These are phyloP conservation scores for Silurus glanis DNA, from an alignment of 2,113 vertebrate genomes.

Conservation along the genomic window DNA sequence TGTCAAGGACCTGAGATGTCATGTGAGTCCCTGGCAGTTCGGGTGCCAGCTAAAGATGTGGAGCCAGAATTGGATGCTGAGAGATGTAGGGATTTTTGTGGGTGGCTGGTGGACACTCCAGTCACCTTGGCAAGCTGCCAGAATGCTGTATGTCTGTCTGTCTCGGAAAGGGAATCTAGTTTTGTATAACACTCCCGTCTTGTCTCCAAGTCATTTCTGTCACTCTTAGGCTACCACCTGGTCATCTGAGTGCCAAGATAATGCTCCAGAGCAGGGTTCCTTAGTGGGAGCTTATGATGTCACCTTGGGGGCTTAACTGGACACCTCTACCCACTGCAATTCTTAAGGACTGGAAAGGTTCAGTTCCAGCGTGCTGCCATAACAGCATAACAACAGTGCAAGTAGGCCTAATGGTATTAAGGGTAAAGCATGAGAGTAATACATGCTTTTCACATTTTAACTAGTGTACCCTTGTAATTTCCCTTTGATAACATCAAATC, in stretches of 20 bases:
- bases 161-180: slow-evolving; percentile 55
- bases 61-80: slow-evolving; percentile 36
- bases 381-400: neutral
- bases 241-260: slow-evolving; percentile 27
- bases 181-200: slow-evolving; percentile 47
- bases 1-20: slow-evolving; percentile 67
- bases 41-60: slow-evolving; percentile 61
- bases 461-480: slow-evolving; percentile 34
- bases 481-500: slow-evolving; percentile 42
- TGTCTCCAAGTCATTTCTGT: slow-evolving; percentile 40
- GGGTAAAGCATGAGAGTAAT: neutral
- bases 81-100: slow-evolving; percentile 37
- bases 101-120: slow-evolving; percentile 52
- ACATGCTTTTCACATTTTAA: slow-evolving; percentile 12
- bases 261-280: slow-evolving; percentile 45
- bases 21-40: slow-evolving; percentile 71
- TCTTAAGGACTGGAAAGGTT: neutral
- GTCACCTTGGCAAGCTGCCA: slow-evolving; percentile 54
- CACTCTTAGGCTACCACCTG: slow-evolving; percentile 48
- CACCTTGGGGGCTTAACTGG: slow-evolving; percentile 2
- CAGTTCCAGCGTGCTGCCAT: neutral
- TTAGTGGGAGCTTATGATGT: slow-evolving; percentile 21
- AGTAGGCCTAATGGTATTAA: neutral
- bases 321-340: neutral
- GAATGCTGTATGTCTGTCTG: slow-evolving; percentile 43